Base-by-base conservation (phyloP, 2,888 invertebrate species). In the Dorcus parallelipipedus region DNA sequence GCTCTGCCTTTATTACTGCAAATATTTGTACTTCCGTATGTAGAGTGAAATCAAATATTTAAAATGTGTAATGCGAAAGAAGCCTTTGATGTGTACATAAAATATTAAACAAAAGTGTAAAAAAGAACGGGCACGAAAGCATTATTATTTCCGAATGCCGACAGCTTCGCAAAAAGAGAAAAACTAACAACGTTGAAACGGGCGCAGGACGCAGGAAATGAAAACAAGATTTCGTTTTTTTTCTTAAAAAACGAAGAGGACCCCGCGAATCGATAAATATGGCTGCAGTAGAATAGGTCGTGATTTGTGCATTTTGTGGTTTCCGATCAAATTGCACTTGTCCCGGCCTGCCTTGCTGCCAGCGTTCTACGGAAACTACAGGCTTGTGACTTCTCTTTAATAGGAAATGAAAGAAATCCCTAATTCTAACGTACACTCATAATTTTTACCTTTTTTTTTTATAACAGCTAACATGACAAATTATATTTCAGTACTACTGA, bases 241-340 rank as follows among this genome's bases (percentile, higher is more conserved):
- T 17, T 49, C 33, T 26, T 14, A 33, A 26, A n/a, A 20, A n/a
- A 17, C 8, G 9, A 38, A 33, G 51, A 9, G 10, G 38, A 14
- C 26, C 5, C 33, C n/a, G 17, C 9, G 10, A 45, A 14, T 26
- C 38, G 40, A 23, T 20, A 23, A 42, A 43, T 45, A 38, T 23
- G 54, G 68, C 70, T 69, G 70, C 69, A 66, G 70, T 68, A 70
- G 67, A 70, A 68, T 81, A 83, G 84, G 83, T 78, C 81, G 83
- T 82, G 82, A 73, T 79, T 78, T 76, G 83, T 81, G 83, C 82
- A 80, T 76, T 82, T 80, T 83, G 82, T 79, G 76, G 72, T 74
- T 75, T 69, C 64, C 59, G 69, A 73, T 80, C 83, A 84, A 79
- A 84, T 84, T 84, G 84, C 84, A 84, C 84, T 83, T 81, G 83